Conservation (phyloP, 92 coral and sea anemone genomes). For the Isaurus tuberculatus region DNA sequence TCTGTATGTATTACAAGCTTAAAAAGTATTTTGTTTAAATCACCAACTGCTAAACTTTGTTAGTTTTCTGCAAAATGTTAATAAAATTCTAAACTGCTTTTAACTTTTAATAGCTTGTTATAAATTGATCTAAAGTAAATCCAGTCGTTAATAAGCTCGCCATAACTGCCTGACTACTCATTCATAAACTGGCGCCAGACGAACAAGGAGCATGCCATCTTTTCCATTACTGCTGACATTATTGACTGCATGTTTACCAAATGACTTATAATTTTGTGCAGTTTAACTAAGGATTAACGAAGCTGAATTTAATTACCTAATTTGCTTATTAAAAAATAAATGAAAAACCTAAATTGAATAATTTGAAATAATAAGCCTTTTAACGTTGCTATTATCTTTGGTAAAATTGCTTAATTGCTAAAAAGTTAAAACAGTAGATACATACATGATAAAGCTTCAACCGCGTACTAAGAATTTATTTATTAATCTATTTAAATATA, state of each 20-base stretch:
- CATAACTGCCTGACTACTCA: neutral
- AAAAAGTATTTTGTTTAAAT: neutral
- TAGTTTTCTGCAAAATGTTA: neutral
- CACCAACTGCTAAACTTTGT: neutral
- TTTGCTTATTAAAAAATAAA: neutral
- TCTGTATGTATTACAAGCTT: slow-evolving; percentile 31
- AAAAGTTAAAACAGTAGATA: neutral
- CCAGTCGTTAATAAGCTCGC: slow-evolving; percentile 19
- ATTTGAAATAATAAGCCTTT: neutral
- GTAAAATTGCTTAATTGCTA: neutral
- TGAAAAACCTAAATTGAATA: neutral
- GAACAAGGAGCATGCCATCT: neutral
- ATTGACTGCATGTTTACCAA: neutral
- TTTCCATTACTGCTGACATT: neutral
- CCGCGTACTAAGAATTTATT: too few relatives aligned
- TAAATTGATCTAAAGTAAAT: slow-evolving; percentile 2
- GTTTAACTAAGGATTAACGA: neutral
- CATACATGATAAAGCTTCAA: too few relatives aligned
- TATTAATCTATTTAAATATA: too few relatives aligned
- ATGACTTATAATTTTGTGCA: too few relatives aligned
- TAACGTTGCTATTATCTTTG: neutral
- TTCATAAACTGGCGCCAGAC: neutral
- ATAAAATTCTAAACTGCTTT: slow-evolving; percentile 10
- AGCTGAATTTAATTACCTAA: neutral
- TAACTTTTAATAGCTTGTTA: neutral